Percentiles rank a stretch among this genome's conserved stretches.
Evolutionary conservation across 2,797 vertebrate species (phyloP).

Genomic region (Lithobates pipiens): DNA sequence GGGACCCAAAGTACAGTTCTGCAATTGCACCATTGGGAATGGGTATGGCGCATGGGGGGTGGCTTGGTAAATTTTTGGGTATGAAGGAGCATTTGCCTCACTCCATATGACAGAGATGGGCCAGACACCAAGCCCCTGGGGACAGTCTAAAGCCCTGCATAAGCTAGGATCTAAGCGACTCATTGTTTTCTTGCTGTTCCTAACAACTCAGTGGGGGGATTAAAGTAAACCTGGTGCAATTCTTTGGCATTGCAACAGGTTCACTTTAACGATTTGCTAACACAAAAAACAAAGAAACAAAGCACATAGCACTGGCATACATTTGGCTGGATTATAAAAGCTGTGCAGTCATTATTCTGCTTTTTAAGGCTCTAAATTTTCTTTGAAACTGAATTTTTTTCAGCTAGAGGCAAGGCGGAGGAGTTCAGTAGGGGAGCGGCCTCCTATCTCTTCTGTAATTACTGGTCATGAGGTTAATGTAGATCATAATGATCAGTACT

Average conservation of each 20-base stretch:
- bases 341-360: not conserved
- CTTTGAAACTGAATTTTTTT: not conserved
- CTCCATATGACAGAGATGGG: no score
- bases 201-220: no score
- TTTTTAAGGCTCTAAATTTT: not conserved
- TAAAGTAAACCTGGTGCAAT: no score
- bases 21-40: no score
- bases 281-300: not conserved
- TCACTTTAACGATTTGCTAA: not conserved
- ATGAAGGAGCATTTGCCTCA: no score
- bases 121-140: no score
- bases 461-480: conserved; percentile 44
- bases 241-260: not conserved
- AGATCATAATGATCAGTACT: not conserved
- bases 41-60: no score
- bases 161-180: no score
- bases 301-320: not conserved
- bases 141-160: no score
- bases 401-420: not conserved
- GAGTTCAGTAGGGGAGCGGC: not conserved
- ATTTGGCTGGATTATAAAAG: not conserved
- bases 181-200: no score
- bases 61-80: no score
- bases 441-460: conserved; percentile 20
- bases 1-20: no score